phyloP scores from a whole-genome alignment of 1,140 invertebrate species.

The Mizuhopecten yessoensis region DNA sequence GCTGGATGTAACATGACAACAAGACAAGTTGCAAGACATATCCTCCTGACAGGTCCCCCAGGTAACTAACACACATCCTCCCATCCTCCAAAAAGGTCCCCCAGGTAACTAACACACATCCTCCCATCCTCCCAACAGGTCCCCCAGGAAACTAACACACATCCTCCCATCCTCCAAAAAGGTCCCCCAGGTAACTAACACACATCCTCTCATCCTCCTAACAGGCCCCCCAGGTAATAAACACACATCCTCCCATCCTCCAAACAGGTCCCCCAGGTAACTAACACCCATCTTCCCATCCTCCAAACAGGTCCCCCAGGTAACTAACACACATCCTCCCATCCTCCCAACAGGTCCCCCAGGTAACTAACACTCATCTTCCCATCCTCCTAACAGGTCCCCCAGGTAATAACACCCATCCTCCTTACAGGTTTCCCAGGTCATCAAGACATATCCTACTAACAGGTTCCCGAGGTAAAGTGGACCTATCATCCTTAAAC shows the following conservation, averaged over 20 bases:
- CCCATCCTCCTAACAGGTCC: not conserved
- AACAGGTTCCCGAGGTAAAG: not conserved
- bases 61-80: not conserved
- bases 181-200: not conserved
- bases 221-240: not conserved
- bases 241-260: not conserved
- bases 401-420: not conserved
- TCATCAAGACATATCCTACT: not conserved
- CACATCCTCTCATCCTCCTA: not conserved
- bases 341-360: constrained; percentile 61
- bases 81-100: not conserved
- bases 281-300: not conserved
- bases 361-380: not conserved
- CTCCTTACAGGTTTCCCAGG: not conserved
- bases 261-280: not conserved
- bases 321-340: not conserved
- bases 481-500: not conserved
- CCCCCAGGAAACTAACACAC: not conserved
- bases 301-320: not conserved
- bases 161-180: not conserved
- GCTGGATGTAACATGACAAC: constrained; percentile 29
- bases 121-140: not conserved
- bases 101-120: not conserved
- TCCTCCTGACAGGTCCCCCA: constrained; percentile 61
- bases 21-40: constrained; percentile 35